phyloP scores from a whole-genome alignment of 2,797 vertebrate genomes.

The Choloepus didactylus region DNA sequence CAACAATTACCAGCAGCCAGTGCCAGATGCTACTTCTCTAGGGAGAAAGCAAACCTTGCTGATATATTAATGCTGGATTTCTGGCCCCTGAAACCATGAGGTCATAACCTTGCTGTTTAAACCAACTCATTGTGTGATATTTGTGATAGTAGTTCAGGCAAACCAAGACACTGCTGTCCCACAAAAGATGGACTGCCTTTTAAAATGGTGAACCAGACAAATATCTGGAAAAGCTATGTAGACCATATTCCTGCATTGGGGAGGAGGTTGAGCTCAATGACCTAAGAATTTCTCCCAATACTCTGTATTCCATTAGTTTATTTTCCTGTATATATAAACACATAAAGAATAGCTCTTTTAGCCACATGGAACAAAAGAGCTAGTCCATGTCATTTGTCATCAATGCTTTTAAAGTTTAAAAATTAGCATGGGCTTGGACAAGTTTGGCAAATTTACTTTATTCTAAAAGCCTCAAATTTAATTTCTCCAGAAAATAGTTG shows the following conservation, averaged over 20 bases:
- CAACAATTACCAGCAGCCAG: too few relatives aligned
- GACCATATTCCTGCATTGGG: not conserved
- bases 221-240: not conserved
- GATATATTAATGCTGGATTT: too few relatives aligned
- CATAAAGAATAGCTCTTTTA: not conserved
- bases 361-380: not conserved
- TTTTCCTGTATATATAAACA: not conserved
- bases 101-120: too few relatives aligned
- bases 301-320: not conserved
- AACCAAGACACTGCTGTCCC: not conserved
- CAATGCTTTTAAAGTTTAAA: constrained; percentile 1
- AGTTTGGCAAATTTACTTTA: constrained; percentile 22
- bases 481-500: not conserved
- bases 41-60: too few relatives aligned
- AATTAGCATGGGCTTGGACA: not conserved
- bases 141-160: too few relatives aligned
- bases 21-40: too few relatives aligned
- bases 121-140: too few relatives aligned
- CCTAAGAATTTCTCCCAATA: not conserved
- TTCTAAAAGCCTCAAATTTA: constrained; percentile 12
- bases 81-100: too few relatives aligned
- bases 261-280: not conserved
- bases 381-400: not conserved
- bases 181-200: not conserved
- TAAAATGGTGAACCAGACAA: not conserved